Evolutionary conservation across 2,797 vertebrate species (phyloP).

Genomic region (Novumbra hubbsi): DNA sequence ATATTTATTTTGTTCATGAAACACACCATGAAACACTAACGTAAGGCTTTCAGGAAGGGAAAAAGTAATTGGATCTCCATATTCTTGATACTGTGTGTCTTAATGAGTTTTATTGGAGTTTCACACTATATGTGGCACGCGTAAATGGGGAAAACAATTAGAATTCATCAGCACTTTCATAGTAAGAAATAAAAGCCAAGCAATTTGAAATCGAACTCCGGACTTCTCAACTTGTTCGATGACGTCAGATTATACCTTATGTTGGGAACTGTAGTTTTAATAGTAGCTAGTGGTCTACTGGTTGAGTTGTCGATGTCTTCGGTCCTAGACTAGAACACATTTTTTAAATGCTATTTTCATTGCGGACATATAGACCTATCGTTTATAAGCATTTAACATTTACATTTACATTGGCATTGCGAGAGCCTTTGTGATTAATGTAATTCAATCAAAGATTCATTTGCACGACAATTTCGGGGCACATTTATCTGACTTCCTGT

Average conservation of each 20-base stretch:
- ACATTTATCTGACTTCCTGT: conserved; percentile 23
- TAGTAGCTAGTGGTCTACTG: neutral
- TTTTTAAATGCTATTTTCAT: neutral
- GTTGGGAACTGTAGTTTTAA: neutral
- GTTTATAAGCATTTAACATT: neutral
- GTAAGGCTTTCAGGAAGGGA: too few species aligned
- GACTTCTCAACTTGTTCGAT: too few species aligned
- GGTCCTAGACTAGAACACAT: neutral
- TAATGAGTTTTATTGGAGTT: too few species aligned
- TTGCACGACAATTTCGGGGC: neutral
- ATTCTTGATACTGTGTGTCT: too few species aligned
- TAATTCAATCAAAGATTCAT: neutral
- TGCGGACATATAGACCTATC: neutral
- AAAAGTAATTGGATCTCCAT: too few species aligned
- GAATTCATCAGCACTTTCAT: too few species aligned
- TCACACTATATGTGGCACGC: too few species aligned
- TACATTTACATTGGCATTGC: neutral
- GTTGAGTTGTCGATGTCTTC: neutral
- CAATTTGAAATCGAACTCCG: too few species aligned
- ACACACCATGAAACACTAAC: too few species aligned
- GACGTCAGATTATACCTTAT: neutral
- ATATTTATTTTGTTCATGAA: too few species aligned
- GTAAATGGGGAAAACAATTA: too few species aligned
- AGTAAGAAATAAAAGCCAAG: too few species aligned
- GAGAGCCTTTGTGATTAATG: neutral